Evolutionary conservation across 2,797 vertebrate genomes (phyloP).

Genomic region (Alectoris magna): DNA sequence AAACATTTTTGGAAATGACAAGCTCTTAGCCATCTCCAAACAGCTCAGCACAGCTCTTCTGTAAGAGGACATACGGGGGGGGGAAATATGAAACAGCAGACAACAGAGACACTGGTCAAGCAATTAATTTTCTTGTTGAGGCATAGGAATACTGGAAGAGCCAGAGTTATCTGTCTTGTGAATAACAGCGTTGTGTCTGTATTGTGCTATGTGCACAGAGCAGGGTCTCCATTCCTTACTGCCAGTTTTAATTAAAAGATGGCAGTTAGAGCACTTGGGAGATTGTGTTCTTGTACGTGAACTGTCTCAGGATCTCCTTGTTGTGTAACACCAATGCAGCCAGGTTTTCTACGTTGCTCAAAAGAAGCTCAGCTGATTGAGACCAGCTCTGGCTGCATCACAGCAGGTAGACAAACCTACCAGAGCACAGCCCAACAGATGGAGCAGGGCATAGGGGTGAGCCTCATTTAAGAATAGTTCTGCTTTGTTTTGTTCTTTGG

Average conservation of each 20-base stretch:
- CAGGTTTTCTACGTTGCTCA: background rate
- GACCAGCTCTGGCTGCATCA: background rate
- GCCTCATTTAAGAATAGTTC: background rate
- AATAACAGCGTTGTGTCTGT: background rate
- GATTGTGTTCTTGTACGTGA: background rate
- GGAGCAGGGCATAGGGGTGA: background rate
- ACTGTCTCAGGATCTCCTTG: background rate
- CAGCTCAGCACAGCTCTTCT: background rate
- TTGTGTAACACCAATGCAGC: background rate
- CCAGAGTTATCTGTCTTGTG: background rate
- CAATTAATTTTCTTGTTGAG: conserved; percentile 5
- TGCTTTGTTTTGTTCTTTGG: background rate
- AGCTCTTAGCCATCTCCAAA: background rate
- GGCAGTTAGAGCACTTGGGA: background rate
- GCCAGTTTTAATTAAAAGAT: background rate
- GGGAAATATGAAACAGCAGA: background rate
- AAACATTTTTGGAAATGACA: conserved; percentile 15
- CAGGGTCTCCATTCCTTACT: background rate
- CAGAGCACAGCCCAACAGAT: background rate
- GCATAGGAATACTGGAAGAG: background rate
- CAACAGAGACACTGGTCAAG: background rate
- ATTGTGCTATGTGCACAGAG: background rate
- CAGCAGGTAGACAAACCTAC: background rate
- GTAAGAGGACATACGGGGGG: background rate
- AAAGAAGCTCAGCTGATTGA: background rate